Conservation (phyloP, 2,113 vertebrate species). For the Ginglymostoma cirratum region DNA sequence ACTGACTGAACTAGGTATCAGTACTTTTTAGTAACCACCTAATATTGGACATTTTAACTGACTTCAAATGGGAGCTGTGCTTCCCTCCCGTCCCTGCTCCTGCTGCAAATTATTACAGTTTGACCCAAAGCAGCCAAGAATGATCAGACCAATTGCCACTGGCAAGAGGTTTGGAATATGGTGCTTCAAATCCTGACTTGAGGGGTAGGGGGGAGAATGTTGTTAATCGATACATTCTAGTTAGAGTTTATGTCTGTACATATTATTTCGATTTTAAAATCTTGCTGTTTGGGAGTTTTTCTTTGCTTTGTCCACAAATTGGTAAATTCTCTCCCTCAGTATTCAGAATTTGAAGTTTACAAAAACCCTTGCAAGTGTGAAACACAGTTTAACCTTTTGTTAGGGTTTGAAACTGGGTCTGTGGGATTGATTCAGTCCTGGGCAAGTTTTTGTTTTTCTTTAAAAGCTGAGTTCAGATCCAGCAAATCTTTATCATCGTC, state of each 20-base stretch:
- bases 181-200: not conserved
- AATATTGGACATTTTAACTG: not conserved
- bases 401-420: not conserved
- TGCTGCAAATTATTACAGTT: not conserved
- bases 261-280: not conserved
- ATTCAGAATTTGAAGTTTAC: not conserved
- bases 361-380: not conserved
- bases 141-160: not conserved
- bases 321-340: not conserved
- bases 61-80: not conserved
- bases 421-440: not conserved
- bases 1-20: not conserved
- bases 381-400: not conserved
- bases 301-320: not conserved
- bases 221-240: slow-evolving; percentile 7
- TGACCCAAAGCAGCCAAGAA: not conserved
- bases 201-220: not conserved
- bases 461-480: not conserved
- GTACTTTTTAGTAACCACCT: slow-evolving; percentile 4
- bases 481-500: not conserved
- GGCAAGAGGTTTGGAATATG: not conserved
- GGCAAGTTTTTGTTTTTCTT: not conserved
- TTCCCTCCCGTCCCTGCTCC: not conserved
- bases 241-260: not conserved
- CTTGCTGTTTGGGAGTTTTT: not conserved